phyloP scores from a whole-genome alignment of 1,140 invertebrate genomes.

The Meloidogyne hapla region DNA sequence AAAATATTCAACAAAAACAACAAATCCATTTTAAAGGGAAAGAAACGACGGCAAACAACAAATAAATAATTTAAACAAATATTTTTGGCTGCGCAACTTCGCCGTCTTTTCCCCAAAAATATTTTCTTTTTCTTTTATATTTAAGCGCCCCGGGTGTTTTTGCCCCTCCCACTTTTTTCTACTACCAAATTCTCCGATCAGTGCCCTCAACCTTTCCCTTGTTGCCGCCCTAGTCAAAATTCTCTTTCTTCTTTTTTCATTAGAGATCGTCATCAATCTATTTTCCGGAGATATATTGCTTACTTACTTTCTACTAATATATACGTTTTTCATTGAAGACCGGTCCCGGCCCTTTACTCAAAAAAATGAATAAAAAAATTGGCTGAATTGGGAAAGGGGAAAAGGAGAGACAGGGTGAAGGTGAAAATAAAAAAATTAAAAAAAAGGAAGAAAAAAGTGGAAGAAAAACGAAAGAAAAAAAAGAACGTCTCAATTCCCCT shows the following conservation, averaged over 20 bases:
- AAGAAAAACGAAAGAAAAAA: slow-evolving; percentile 9
- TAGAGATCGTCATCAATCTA: slow-evolving; percentile 1
- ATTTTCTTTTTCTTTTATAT: neutral
- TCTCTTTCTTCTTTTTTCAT: neutral
- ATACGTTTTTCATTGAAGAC: slow-evolving; percentile 2
- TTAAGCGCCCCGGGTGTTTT: neutral
- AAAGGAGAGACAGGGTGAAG: neutral
- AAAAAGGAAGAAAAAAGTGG: slow-evolving; percentile 8
- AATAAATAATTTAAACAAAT: no score
- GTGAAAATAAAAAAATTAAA: neutral
- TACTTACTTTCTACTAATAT: neutral
- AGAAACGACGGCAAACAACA: no score
- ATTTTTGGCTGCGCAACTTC: neutral
- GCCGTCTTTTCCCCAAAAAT: neutral
- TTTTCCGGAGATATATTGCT: neutral
- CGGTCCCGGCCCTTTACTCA: neutral
- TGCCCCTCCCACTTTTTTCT: neutral
- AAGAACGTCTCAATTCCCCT: neutral
- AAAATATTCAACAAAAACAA: neutral
- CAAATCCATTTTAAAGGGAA: no score
- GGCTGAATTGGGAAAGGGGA: neutral
- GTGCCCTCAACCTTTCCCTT: neutral
- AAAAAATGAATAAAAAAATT: slow-evolving; percentile 3
- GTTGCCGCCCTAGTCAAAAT: neutral
- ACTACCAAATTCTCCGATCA: neutral